Percentiles rank a stretch among this genome's conserved stretches.
Conservation (phyloP, 2,888 invertebrate species). For the Hydraecia micacea region DNA sequence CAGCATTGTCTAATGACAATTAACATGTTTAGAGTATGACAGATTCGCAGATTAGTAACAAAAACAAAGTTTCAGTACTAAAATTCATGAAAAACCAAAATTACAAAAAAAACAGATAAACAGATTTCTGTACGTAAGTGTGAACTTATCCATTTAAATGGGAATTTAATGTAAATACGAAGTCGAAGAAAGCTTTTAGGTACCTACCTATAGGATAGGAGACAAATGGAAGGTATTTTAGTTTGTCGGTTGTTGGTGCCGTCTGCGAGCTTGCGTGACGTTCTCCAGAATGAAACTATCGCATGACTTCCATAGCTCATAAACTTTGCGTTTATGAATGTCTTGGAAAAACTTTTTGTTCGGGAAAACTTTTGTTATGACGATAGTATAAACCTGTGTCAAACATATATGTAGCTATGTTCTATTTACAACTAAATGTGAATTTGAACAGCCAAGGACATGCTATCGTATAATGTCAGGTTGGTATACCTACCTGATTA, state of each 20-base stretch:
- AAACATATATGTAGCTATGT: slow-evolving; percentile 35
- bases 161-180: slow-evolving; percentile 50
- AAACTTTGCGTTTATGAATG: slow-evolving; percentile 77
- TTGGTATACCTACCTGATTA: not conserved
- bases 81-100: slow-evolving; percentile 6
- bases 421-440: slow-evolving; percentile 39
- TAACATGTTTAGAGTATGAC: not conserved
- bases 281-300: slow-evolving; percentile 72
- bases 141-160: slow-evolving; percentile 46
- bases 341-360: slow-evolving; percentile 74
- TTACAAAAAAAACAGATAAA: not conserved
- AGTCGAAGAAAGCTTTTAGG: slow-evolving; percentile 47
- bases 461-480: slow-evolving; percentile 8
- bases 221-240: slow-evolving; percentile 71
- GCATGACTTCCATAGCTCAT: slow-evolving; percentile 77
- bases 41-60: not conserved
- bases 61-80: not conserved
- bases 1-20: not conserved
- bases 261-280: slow-evolving; percentile 74
- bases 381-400: slow-evolving; percentile 58
- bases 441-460: slow-evolving; percentile 37
- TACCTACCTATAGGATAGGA: slow-evolving; percentile 44
- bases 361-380: slow-evolving; percentile 70
- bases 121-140: slow-evolving; percentile 29
- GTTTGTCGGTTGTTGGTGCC: slow-evolving; percentile 55